Conservation (phyloP, 92 coral and sea anemone species). For the Palythoa caribaeorum region DNA sequence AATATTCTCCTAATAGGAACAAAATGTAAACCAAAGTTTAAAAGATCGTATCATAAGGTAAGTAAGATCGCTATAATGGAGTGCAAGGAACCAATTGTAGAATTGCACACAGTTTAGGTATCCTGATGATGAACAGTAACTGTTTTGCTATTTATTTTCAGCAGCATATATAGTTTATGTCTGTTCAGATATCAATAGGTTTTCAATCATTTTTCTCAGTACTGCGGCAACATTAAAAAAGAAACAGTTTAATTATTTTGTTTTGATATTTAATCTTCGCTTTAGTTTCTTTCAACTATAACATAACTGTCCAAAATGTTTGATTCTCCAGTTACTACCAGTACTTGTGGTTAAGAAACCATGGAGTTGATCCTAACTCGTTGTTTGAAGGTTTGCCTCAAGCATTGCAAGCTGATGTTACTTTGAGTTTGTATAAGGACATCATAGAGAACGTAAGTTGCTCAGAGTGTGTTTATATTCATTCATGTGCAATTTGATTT, state of each 20-base stretch:
- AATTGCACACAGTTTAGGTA: too few species aligned
- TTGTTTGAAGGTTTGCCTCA: slow-evolving; percentile 86
- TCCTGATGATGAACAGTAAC: too few species aligned
- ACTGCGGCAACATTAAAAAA: too few species aligned
- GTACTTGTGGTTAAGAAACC: slow-evolving; percentile 83
- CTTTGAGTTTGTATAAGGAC: slow-evolving; percentile 82
- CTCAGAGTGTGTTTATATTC: neutral
- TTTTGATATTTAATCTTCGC: too few species aligned
- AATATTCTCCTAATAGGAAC: slow-evolving; percentile 59
- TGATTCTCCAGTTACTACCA: slow-evolving; percentile 72
- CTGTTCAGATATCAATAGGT: too few species aligned
- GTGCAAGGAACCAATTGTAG: too few species aligned
- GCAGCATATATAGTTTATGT: too few species aligned
- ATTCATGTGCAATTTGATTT: neutral
- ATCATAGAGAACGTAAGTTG: slow-evolving; percentile 78
- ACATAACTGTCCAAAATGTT: neutral
- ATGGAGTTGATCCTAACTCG: slow-evolving; percentile 84
- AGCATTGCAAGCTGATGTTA: slow-evolving; percentile 82
- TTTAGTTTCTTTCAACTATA: too few species aligned
- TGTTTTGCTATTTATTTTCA: too few species aligned
- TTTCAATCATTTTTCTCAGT: too few species aligned
- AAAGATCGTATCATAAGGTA: slow-evolving; percentile 72
- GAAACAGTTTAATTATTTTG: too few species aligned
- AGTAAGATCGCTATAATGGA: neutral
- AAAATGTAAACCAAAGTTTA: slow-evolving; percentile 66